Percentiles rank a stretch among this genome's conserved stretches.
Evolutionary conservation across 2,888 invertebrate species (phyloP).

Genomic region (Lasioglossum zephyrum): DNA sequence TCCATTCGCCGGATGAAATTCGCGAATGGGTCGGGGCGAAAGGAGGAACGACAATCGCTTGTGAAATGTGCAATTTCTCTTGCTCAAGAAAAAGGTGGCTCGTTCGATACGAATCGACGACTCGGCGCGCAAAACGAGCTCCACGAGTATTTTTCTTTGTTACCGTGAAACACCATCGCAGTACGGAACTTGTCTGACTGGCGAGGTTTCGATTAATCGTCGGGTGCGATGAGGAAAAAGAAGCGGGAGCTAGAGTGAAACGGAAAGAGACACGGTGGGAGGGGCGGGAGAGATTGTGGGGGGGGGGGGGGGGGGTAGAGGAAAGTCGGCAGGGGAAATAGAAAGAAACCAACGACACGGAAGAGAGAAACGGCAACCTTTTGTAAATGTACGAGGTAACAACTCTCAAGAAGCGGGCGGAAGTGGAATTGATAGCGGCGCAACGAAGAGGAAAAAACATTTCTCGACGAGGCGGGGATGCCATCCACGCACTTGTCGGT

Average conservation of each 20-base stretch:
- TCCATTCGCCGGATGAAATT: not conserved
- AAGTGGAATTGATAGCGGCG: conserved; percentile 54
- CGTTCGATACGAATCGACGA: conserved; percentile 31
- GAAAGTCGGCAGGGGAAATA: not conserved
- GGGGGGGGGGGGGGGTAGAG: not conserved
- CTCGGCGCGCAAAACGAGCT: conserved; percentile 26
- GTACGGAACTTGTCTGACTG: conserved; percentile 36
- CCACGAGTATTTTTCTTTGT: conserved; percentile 37
- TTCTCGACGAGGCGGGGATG: conserved; percentile 7
- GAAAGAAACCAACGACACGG: conserved; percentile 36
- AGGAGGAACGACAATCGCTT: not conserved
- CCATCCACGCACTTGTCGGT: conserved; percentile 4
- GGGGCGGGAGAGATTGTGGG: not conserved
- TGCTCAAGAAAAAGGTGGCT: not conserved
- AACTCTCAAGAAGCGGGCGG: conserved; percentile 42
- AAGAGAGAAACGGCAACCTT: conserved; percentile 44
- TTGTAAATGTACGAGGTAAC: conserved; percentile 55
- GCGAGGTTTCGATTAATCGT: conserved; percentile 55
- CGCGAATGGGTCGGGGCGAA: not conserved
- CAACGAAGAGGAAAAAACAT: conserved; percentile 46
- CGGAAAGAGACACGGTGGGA: not conserved
- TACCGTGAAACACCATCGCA: conserved; percentile 17
- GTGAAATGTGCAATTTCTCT: conserved; percentile 27
- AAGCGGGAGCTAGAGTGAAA: not conserved
- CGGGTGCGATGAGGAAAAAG: conserved; percentile 12